Conservation (phyloP, 2,113 vertebrate species). For the Corythaeola cristata region DNA sequence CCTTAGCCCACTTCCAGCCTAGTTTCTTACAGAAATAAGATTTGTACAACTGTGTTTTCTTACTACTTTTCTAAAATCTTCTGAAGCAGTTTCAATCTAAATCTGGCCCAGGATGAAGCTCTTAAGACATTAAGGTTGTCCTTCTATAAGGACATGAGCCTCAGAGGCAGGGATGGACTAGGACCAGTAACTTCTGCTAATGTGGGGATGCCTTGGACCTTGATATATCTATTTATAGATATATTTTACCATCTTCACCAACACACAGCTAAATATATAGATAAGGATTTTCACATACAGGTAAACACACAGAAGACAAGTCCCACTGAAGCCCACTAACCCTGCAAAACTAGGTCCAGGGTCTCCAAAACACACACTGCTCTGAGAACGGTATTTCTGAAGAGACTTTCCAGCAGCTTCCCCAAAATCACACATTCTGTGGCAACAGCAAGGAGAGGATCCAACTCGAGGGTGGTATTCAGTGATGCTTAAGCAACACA, state of each 20-base stretch:
- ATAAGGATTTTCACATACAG: not conserved
- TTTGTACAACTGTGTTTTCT: not conserved
- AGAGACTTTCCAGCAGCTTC: not conserved
- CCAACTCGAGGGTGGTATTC: not conserved
- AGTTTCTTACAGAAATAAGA: not conserved
- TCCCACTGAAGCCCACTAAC: not conserved
- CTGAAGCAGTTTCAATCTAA: not conserved
- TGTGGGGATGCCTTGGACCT: not conserved
- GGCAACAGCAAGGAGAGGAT: not conserved
- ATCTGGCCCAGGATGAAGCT: not conserved
- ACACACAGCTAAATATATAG: fast-evolving
- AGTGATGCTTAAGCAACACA: not conserved
- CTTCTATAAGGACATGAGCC: not conserved
- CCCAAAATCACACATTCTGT: not conserved
- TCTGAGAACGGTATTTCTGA: not conserved
- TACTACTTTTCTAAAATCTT: not conserved
- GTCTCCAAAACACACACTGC: not conserved
- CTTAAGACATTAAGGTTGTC: not conserved
- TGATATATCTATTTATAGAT: fast-evolving
- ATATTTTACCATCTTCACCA: not conserved
- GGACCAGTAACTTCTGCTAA: not conserved
- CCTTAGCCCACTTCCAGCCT: not conserved
- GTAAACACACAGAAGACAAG: not conserved
- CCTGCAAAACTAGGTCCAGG: not conserved
- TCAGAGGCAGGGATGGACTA: not conserved